These are phyloP conservation scores for Neostethus bicornis DNA, from an alignment of 2,797 vertebrate genomes.

Conservation along the genomic window DNA sequence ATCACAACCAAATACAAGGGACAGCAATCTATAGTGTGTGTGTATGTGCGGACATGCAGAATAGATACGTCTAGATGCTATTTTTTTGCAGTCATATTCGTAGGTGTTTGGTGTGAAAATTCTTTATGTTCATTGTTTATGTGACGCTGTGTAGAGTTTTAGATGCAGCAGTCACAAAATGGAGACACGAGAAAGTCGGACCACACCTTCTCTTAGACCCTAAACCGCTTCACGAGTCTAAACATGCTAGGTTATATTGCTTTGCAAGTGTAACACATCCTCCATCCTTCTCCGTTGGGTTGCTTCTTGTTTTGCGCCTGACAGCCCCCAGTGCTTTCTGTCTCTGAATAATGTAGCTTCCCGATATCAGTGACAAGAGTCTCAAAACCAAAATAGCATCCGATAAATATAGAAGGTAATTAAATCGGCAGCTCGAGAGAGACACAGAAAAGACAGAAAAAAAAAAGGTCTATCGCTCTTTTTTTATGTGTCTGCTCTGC, in stretches of 20 bases:
- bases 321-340: slow-evolving; percentile 65
- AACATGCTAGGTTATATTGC: slow-evolving; percentile 1
- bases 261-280: slow-evolving; percentile 23
- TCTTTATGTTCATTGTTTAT: slow-evolving; percentile 10
- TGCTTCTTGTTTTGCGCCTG: slow-evolving; percentile 59
- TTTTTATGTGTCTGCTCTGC: slow-evolving; percentile 45
- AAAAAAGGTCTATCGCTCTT: slow-evolving; percentile 49
- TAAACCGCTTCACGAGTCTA: neutral
- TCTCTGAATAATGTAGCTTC: slow-evolving; percentile 76
- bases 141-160: slow-evolving; percentile 21
- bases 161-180: slow-evolving; percentile 46
- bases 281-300: slow-evolving; percentile 47
- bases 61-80: neutral
- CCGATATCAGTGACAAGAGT: slow-evolving; percentile 79
- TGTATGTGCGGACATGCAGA: slow-evolving; percentile 5
- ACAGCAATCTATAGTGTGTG: slow-evolving; percentile 61
- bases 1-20: slow-evolving; percentile 80
- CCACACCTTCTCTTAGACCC: slow-evolving; percentile 54
- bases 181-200: slow-evolving; percentile 37
- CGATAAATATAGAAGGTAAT: slow-evolving; percentile 83
- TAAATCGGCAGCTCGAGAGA: slow-evolving; percentile 75
- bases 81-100: slow-evolving; percentile 14
- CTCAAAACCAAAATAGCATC: slow-evolving; percentile 79
- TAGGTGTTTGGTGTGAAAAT: slow-evolving; percentile 28
- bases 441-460: slow-evolving; percentile 63